Evolutionary conservation across 1,140 invertebrate species (phyloP).

Genomic region (Bradynema listronoti): DNA sequence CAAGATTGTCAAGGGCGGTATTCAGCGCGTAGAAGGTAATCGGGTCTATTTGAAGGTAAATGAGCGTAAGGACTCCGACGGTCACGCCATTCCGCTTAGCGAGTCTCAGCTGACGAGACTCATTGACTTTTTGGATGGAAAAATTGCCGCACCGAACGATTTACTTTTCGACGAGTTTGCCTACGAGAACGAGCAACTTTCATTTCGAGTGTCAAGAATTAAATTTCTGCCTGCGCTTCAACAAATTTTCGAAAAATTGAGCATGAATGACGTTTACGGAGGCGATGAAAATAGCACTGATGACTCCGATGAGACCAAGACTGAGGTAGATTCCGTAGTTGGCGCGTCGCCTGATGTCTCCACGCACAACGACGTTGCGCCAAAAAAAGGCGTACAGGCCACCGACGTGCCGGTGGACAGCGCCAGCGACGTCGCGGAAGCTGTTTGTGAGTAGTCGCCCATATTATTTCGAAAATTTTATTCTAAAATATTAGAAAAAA

Average conservation of each 20-base stretch:
- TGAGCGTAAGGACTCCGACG: constrained; percentile 44
- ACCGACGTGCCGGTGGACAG: constrained; percentile 44
- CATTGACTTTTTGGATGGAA: constrained; percentile 41
- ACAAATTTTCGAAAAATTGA: too few relatives aligned
- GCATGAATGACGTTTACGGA: too few relatives aligned
- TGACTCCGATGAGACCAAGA: too few relatives aligned
- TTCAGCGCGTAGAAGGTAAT: constrained; percentile 54
- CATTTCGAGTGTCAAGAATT: constrained; percentile 46
- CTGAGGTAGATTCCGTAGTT: too few relatives aligned
- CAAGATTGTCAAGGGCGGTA: constrained; percentile 55
- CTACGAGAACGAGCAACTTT: constrained; percentile 54
- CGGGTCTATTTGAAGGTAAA: constrained; percentile 50
- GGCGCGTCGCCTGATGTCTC: too few relatives aligned
- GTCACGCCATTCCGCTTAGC: too few relatives aligned
- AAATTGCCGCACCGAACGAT: constrained; percentile 48
- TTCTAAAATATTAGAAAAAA: not conserved
- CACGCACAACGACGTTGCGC: too few relatives aligned
- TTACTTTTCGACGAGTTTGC: constrained; percentile 55
- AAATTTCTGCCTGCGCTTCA: constrained; percentile 14
- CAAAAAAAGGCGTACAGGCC: too few relatives aligned
- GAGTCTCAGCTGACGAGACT: constrained; percentile 44
- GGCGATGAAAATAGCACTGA: too few relatives aligned
- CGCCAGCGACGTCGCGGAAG: constrained; percentile 52
- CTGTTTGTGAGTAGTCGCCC: constrained; percentile 45
- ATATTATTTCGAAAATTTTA: not conserved